These are phyloP conservation scores for Hartigia nigra DNA, from an alignment of 2,888 invertebrate genomes.

Conservation along the genomic window DNA sequence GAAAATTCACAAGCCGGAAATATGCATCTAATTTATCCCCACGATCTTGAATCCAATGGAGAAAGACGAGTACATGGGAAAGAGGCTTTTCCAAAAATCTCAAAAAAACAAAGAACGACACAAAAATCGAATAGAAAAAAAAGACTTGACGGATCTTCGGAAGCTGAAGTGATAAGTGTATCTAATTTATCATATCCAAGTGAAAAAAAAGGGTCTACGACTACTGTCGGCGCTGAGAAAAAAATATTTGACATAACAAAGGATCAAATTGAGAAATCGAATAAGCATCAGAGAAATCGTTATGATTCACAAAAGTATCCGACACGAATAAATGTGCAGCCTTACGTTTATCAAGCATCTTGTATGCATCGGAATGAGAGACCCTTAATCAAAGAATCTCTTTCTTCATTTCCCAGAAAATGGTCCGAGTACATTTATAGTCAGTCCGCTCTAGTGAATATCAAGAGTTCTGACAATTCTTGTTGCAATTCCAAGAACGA, in stretches of 20 bases:
- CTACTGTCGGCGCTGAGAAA: not conserved
- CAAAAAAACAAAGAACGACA: not conserved
- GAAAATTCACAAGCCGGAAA: not conserved
- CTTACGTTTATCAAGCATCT: not conserved
- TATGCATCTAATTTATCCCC: not conserved
- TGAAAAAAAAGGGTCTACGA: not conserved
- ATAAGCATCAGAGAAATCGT: not conserved
- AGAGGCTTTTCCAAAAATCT: not conserved
- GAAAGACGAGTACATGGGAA: not conserved
- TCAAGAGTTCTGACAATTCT: not conserved
- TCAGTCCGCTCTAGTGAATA: not conserved
- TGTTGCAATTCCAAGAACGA: not conserved
- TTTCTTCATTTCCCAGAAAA: not conserved
- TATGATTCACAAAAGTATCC: not conserved
- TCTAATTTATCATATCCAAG: not conserved
- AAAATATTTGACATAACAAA: not conserved
- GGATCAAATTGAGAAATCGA: not conserved
- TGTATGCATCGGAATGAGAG: not conserved
- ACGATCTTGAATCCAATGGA: not conserved
- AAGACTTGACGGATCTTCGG: not conserved
- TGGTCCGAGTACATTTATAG: not conserved
- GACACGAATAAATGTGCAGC: not conserved
- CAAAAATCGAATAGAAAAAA: not conserved
- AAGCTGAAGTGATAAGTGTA: not conserved
- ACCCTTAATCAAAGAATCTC: not conserved